Evolutionary conservation across 2,113 vertebrate species (phyloP), one percentile per base, ranked within the genome.

Genomic region (Corythornis madagascariensis): DNA sequence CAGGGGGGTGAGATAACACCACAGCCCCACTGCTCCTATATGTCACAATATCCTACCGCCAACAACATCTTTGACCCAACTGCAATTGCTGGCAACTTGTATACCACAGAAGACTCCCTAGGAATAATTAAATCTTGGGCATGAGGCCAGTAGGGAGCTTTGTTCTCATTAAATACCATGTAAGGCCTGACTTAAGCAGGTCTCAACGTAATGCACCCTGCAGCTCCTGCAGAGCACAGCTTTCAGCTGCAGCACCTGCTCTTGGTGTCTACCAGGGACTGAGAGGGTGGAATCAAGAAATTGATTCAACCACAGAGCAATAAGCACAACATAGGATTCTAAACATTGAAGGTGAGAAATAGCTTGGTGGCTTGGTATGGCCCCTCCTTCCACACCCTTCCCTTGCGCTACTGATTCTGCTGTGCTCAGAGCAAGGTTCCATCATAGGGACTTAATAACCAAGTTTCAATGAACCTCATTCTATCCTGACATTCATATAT

Each of bases 11-110:
- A 1, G 29, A 47, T 15, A 5, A 18, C 45, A 66, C 31, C 42
- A 25, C 38, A 35, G 16, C 3, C 4, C 3, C 4, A 0, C 1
- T 28, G 53, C 5, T n/a, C 57, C 29, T 19, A 3, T 17, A 3
- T 11, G 13, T 45, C 69, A 13, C 76, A 19, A 1, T 14, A 3
- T 16, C 20, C 3, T 2, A 4, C 2, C 2, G 0, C 12, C 33
- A 24, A 11, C 43, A 66, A 1, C 20, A 7, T 4, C 75, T 42
- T 22, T 8, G 60, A 16, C 20, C 67, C 2, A 0, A 3, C 35
- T n/a, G 24, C 11, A 16, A 4, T 1, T 33, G 43, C 25, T 40
- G 64, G 24, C 28, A 56, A 38, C 28, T 6, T 6, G 17, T n/a
- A 4, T 11, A 52, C 28, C 2, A 2, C 16, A 2, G 26, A 33